Evolutionary conservation across 2,113 vertebrate genomes (phyloP).

Genomic region (Cathartes aura): DNA sequence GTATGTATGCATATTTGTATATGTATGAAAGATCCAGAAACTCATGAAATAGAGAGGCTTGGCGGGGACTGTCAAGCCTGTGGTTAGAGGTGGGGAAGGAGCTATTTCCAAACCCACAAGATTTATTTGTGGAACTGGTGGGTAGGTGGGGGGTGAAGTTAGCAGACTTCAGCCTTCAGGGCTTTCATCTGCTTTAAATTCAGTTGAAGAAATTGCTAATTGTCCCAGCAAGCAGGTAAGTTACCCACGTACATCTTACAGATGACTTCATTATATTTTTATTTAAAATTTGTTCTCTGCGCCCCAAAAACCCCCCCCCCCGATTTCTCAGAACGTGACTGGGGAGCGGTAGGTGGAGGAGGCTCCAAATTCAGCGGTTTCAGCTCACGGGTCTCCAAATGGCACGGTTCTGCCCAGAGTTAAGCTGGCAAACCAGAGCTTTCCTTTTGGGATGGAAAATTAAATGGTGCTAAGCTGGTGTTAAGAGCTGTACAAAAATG

Average conservation of each 20-base stretch:
- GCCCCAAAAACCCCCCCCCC: accelerated
- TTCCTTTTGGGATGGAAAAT: not conserved
- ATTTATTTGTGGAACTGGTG: constrained; percentile 57
- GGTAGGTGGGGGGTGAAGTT: constrained; percentile 12
- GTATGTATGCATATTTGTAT: not conserved
- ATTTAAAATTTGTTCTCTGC: not conserved
- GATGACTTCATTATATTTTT: not conserved
- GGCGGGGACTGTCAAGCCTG: constrained; percentile 2
- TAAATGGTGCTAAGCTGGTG: not conserved
- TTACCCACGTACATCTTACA: not conserved
- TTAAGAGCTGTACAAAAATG: not conserved
- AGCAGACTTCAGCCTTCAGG: constrained; percentile 39
- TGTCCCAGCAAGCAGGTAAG: not conserved
- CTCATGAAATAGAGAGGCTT: not conserved
- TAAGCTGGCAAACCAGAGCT: not conserved
- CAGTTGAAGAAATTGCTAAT: not conserved
- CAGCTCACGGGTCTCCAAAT: not conserved
- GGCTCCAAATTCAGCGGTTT: not conserved
- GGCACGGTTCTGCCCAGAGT: not conserved
- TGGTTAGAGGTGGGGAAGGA: constrained; percentile 48
- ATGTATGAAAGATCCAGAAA: constrained; percentile 8
- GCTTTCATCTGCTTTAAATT: constrained; percentile 50
- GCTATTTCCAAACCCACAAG: constrained; percentile 48
- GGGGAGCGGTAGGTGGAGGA: not conserved
- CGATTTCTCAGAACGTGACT: not conserved